These are phyloP conservation scores for Phalera bucephala DNA, from an alignment of 2,888 invertebrate genomes.

Conservation along the genomic window DNA sequence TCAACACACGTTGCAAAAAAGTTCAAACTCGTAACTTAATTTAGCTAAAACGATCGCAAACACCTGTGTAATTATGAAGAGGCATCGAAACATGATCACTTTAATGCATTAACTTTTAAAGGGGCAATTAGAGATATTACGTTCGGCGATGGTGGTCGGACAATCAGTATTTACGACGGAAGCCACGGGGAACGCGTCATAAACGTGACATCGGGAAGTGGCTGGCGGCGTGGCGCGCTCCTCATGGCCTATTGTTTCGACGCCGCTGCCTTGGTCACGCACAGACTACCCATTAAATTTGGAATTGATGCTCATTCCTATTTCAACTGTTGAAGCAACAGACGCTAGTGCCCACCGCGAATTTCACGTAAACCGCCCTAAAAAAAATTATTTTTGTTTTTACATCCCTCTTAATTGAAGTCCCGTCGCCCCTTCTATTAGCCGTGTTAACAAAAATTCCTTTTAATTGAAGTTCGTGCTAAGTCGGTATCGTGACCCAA, in stretches of 20 bases:
- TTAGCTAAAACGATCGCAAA: conserved; percentile 55
- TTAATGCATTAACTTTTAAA: conserved; percentile 75
- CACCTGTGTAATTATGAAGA: conserved; percentile 51
- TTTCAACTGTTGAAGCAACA: conserved; percentile 47
- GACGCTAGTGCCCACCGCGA: conserved; percentile 31
- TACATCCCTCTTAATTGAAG: conserved; percentile 38
- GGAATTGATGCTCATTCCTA: conserved; percentile 59
- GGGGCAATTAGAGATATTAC: conserved; percentile 73
- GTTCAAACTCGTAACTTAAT: conserved; percentile 32
- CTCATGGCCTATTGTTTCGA: conserved; percentile 74
- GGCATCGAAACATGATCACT: conserved; percentile 64
- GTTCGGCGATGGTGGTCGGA: conserved; percentile 56
- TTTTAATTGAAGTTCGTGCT: conserved; percentile 67
- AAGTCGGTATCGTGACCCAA: conserved; percentile 61
- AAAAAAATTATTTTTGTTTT: conserved; percentile 10
- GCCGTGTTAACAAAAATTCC: conserved; percentile 55
- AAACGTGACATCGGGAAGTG: conserved; percentile 66
- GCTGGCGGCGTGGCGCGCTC: conserved; percentile 43
- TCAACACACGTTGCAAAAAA: too few species aligned
- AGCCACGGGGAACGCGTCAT: conserved; percentile 59
- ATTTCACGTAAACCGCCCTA: conserved; percentile 10
- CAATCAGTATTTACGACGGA: conserved; percentile 74
- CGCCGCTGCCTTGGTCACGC: conserved; percentile 67
- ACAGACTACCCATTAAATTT: conserved; percentile 62
- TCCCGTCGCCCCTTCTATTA: conserved; percentile 32